These are phyloP conservation scores for Antitype chi DNA, from an alignment of 2,888 invertebrate genomes.

Conservation along the genomic window DNA sequence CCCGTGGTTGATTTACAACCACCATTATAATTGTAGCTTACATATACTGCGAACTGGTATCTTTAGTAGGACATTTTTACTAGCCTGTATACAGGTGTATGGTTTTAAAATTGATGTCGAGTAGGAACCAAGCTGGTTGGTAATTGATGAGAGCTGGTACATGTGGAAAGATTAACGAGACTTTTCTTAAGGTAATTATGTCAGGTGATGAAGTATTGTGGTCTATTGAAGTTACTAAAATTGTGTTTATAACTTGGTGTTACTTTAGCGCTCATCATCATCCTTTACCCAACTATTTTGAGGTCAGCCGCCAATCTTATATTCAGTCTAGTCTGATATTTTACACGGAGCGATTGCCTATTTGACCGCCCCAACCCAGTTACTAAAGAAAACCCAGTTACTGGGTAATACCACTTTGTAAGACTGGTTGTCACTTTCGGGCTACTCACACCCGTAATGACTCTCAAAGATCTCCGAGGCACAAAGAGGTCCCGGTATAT, in stretches of 20 bases:
- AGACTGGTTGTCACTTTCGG: no score
- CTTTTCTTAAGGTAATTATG: slow-evolving; percentile 45
- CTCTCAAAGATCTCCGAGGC: no score
- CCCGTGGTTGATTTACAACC: slow-evolving; percentile 75
- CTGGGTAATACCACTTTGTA: no score
- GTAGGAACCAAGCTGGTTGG: slow-evolving; percentile 22
- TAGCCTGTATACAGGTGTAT: slow-evolving; percentile 19
- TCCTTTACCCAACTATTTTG: no score
- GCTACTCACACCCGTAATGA: no score
- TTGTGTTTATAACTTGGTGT: not conserved
- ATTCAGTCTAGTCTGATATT: no score
- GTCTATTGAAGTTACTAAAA: not conserved
- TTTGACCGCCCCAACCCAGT: no score
- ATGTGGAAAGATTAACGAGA: slow-evolving; percentile 32
- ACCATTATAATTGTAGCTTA: slow-evolving; percentile 72
- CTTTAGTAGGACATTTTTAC: slow-evolving; percentile 61
- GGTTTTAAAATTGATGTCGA: slow-evolving; percentile 47
- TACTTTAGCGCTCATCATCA: not conserved
- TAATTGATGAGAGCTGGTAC: slow-evolving; percentile 48
- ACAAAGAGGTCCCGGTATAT: no score
- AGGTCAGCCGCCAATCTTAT: no score
- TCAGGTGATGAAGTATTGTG: slow-evolving; percentile 43
- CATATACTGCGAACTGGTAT: slow-evolving; percentile 45
- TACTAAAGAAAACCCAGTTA: no score
- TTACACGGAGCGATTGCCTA: no score